These are phyloP conservation scores for Aphodius granarius DNA, from an alignment of 2,888 invertebrate species.

Conservation along the genomic window DNA sequence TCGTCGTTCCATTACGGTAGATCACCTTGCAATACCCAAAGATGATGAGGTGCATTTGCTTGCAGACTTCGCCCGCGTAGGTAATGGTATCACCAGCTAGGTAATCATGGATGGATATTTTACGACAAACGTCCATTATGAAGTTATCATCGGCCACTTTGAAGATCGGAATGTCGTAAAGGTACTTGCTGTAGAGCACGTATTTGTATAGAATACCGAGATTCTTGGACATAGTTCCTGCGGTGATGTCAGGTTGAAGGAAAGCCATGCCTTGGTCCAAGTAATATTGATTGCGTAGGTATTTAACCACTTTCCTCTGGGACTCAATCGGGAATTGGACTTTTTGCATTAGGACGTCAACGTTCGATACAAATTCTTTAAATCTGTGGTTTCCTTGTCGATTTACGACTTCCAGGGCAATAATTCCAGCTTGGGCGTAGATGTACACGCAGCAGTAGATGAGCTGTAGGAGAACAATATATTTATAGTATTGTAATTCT, in stretches of 20 bases:
- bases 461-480: conserved; percentile 15
- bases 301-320: conserved; percentile 40
- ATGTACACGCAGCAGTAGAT: conserved; percentile 18
- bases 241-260: conserved; percentile 5
- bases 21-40: conserved; percentile 35
- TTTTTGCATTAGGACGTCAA: conserved; percentile 57
- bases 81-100: conserved; percentile 35
- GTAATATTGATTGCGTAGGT: conserved; percentile 20
- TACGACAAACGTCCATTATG: conserved; percentile 26
- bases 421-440: conserved; percentile 45
- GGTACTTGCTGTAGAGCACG: conserved; percentile 15
- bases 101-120: conserved; percentile 25
- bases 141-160: conserved; percentile 17
- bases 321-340: conserved; percentile 56
- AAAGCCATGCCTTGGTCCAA: conserved; percentile 40
- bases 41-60: conserved; percentile 35
- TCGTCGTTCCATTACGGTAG: conserved; percentile 8
- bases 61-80: conserved; percentile 35
- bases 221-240: conserved; percentile 14
- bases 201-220: conserved; percentile 10
- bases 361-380: conserved; percentile 32
- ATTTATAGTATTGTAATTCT: background rate
- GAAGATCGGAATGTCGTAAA: background rate
- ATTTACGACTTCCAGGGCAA: conserved; percentile 55
- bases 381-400: conserved; percentile 38